Conservation (phyloP, 2,888 invertebrate species). For the Calameuta filiformis region DNA sequence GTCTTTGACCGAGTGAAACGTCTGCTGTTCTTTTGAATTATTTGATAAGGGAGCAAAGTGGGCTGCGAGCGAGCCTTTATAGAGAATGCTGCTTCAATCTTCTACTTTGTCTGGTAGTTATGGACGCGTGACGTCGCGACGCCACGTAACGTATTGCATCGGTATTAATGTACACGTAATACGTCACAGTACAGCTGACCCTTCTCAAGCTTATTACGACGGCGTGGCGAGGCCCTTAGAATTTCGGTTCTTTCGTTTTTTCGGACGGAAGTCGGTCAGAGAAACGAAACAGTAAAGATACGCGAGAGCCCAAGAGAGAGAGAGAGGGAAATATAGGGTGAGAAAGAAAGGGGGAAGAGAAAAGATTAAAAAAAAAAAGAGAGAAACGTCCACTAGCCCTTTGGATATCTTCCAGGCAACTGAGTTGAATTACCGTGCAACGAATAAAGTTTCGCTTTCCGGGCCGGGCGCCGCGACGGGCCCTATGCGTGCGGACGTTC, state of each 20-base stretch:
- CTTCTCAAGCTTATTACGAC: not conserved
- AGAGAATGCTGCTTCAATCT: not conserved
- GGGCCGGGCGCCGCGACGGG: not conserved
- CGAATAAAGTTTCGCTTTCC: slow-evolving; percentile 25
- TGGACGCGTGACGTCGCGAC: not conserved
- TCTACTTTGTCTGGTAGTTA: not conserved
- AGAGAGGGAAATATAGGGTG: not conserved
- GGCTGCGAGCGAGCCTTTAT: not conserved
- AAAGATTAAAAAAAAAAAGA: slow-evolving; percentile 9
- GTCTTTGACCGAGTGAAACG: not conserved
- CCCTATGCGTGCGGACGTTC: slow-evolving; percentile 20
- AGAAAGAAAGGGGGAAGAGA: slow-evolving; percentile 32
- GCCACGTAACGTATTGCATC: not conserved
- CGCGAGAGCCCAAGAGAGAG: not conserved
- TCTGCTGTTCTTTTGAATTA: not conserved
- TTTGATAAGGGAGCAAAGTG: not conserved
- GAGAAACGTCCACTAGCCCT: slow-evolving; percentile 27
- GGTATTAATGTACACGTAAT: not conserved
- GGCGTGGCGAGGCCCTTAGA: not conserved
- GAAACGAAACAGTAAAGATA: not conserved
- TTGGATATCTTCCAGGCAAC: slow-evolving; percentile 40
- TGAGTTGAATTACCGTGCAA: slow-evolving; percentile 44
- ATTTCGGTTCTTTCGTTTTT: not conserved
- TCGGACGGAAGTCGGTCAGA: not conserved
- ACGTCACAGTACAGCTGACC: not conserved